Conservation (phyloP, 2,888 invertebrate genomes). For the Phlogophora meticulosa region DNA sequence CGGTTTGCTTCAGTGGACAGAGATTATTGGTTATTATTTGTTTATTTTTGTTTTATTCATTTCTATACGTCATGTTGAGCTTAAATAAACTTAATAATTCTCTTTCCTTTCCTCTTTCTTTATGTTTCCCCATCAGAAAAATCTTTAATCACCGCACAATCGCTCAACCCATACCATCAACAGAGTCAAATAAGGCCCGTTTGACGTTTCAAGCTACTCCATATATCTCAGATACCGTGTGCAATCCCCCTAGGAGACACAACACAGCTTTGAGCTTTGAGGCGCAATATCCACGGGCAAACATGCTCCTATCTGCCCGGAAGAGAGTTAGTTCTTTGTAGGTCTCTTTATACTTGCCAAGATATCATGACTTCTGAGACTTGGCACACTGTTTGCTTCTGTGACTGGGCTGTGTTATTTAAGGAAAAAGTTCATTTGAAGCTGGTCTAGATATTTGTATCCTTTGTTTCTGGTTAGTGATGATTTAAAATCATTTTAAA, state of each 20-base stretch:
- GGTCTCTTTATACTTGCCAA: conserved; percentile 34
- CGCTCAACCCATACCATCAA: conserved; percentile 35
- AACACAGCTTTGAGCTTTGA: conserved; percentile 71
- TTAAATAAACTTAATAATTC: too few relatives aligned
- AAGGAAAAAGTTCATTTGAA: conserved; percentile 19
- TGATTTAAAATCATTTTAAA: too few relatives aligned
- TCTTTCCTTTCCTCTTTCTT: too few relatives aligned
- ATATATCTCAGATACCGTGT: conserved; percentile 65
- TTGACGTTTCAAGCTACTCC: conserved; percentile 36
- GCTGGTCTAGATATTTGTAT: not conserved
- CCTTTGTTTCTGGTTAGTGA: too few relatives aligned
- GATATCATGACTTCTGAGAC: conserved; percentile 58
- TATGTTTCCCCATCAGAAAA: conserved; percentile 5
- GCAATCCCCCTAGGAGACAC: conserved; percentile 70
- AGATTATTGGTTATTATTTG: too few relatives aligned
- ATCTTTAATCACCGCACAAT: conserved; percentile 24
- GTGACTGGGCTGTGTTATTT: not conserved
- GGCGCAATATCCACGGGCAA: conserved; percentile 81
- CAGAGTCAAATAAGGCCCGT: conserved; percentile 56
- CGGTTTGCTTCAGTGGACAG: too few relatives aligned
- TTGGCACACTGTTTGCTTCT: conserved; percentile 32
- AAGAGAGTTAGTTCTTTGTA: conserved; percentile 71
- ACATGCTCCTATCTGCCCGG: conserved; percentile 72
- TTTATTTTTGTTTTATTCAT: too few relatives aligned
- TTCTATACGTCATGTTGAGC: too few relatives aligned